Evolutionary conservation across 2,888 invertebrate species (phyloP), one percentile per base, ranked within the genome.

Genomic region (Alloscopus bannaensis): DNA sequence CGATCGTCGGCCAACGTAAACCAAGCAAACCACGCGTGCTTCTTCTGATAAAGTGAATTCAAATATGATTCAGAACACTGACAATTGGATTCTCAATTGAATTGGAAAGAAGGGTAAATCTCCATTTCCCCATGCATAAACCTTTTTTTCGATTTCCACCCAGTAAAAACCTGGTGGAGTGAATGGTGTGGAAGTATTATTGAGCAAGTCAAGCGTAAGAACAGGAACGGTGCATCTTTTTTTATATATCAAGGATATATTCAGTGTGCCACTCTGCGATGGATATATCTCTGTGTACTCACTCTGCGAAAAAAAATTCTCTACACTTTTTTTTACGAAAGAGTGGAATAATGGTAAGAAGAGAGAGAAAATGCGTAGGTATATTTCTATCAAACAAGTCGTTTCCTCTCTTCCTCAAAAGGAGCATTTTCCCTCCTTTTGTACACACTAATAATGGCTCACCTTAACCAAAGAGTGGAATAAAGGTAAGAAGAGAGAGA

Each of bases 81-180:
- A 47, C 65, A 65, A 65, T 65, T 65, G 65, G 65, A 65, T 65
- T 65, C 65, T 65, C 47, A 65, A 65, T 65, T 65, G 65, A 65
- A 65, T 65, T 65, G 45, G 65, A 65, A 65, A 65, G 65, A 75
- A 65, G 57, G 57, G 75, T 66, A 75, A 75, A 75, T 75, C 75
- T 75, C 65, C 75, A 75, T 76, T 76, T 76, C 76, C 68, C 60
- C 68, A 64, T 73, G 55, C 64, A 73, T 75, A 60, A 76, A 68
- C 68, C 47, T 45, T n/a, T 18, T 31, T 31, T 64, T 42, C 60
- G 11, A 47, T 24, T 66, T 66, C 29, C 22, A 47, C n/a, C 47
- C 2, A 65, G 6, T 24, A 42, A 22, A 16, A 66, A 42, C 42
- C 62, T 40, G 62, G 42, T n/a, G 20, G 24, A 62, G 20, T 62